phyloP scores from a whole-genome alignment of 1,140 invertebrate species.

The Hylaeus volcanicus region DNA sequence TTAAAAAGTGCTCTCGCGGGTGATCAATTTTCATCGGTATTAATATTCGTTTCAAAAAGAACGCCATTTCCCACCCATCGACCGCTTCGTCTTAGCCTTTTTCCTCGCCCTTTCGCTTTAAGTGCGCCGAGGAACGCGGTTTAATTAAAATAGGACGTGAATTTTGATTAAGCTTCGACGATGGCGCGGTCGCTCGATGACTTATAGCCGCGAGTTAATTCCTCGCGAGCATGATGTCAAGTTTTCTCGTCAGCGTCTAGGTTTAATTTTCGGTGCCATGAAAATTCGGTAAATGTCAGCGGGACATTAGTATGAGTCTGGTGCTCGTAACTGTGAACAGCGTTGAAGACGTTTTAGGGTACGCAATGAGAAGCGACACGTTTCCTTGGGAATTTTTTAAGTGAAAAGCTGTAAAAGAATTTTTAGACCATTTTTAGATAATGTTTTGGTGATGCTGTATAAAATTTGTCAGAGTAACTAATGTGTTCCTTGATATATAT shows the following conservation, averaged over 20 bases:
- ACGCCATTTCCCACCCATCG: neutral
- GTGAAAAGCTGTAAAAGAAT: too few species aligned
- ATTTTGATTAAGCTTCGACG: constrained; percentile 31
- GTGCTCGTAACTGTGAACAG: neutral
- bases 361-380: too few species aligned
- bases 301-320: neutral
- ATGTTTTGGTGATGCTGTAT: too few species aligned
- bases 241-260: neutral
- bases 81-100: constrained; percentile 13
- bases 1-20: constrained; percentile 62
- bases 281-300: neutral
- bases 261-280: neutral
- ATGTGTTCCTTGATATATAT: too few species aligned
- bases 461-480: too few species aligned
- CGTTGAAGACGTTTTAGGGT: neutral
- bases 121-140: neutral
- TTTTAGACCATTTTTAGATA: too few species aligned
- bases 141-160: constrained; percentile 40
- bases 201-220: neutral
- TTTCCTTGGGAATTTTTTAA: too few species aligned
- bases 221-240: neutral
- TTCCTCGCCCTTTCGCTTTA: constrained; percentile 51
- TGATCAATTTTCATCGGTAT: constrained; percentile 73
- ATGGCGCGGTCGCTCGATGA: neutral
- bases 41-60: constrained; percentile 66